A percentile compares a stretch with the other conserved stretches of the same genome.
Conservation (phyloP, 2,888 invertebrate genomes). For the Agrochola macilenta region DNA sequence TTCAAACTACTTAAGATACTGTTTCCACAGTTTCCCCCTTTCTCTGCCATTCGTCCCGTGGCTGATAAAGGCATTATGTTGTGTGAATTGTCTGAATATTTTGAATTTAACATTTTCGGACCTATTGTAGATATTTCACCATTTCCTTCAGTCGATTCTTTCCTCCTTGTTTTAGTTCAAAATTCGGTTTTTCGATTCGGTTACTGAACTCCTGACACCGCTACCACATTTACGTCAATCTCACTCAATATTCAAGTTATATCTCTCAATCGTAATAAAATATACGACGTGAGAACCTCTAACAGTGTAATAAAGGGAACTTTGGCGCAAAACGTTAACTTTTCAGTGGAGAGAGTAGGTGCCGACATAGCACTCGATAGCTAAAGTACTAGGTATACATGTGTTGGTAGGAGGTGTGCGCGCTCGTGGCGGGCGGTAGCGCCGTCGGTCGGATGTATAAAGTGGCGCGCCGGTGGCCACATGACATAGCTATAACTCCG, state of each 20-base stretch:
- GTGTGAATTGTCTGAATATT: slow-evolving; percentile 18
- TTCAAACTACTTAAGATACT: slow-evolving; percentile 53
- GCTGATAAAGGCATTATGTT: slow-evolving; percentile 28
- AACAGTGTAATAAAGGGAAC: slow-evolving; percentile 58
- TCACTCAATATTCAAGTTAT: slow-evolving; percentile 57
- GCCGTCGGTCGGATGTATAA: slow-evolving; percentile 87
- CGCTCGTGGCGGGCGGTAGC: slow-evolving; percentile 84
- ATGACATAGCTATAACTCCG: slow-evolving; percentile 90
- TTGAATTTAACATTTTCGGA: neutral
- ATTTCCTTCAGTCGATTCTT: neutral
- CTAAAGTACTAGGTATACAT: slow-evolving; percentile 71
- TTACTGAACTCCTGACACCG: slow-evolving; percentile 14
- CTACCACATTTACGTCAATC: slow-evolving; percentile 49
- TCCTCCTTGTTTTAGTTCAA: neutral
- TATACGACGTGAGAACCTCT: slow-evolving; percentile 64
- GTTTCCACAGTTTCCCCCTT: slow-evolving; percentile 41
- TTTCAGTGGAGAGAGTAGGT: slow-evolving; percentile 65
- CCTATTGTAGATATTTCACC: neutral
- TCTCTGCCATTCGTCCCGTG: slow-evolving; percentile 25
- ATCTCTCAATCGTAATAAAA: slow-evolving; percentile 63
- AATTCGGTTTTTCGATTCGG: neutral
- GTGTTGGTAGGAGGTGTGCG: slow-evolving; percentile 70
- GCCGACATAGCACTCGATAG: slow-evolving; percentile 67
- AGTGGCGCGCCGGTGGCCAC: slow-evolving; percentile 90
- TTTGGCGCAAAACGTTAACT: slow-evolving; percentile 64